phyloP scores from a whole-genome alignment of 35 echinoderm and acorn worm genomes.

The Acanthaster planci region DNA sequence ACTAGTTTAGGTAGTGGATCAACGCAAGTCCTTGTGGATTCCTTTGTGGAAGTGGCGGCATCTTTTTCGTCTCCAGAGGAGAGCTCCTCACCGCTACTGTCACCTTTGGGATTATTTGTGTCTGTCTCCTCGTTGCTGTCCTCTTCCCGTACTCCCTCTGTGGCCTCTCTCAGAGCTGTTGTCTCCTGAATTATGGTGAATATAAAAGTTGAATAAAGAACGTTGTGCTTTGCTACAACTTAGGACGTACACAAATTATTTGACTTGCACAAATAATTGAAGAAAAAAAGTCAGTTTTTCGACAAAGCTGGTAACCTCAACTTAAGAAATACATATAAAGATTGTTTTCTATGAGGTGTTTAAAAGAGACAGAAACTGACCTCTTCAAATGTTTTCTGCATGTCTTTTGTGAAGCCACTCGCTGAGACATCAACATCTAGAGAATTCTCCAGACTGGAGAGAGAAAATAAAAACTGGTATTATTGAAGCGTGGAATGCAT shows the following conservation, averaged over 20 bases:
- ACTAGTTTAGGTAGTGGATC: background rate
- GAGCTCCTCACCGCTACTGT: background rate
- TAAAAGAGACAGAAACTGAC: conserved; percentile 32
- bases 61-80: background rate
- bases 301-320: background rate
- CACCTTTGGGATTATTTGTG: conserved; percentile 1
- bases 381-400: conserved; percentile 66
- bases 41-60: background rate
- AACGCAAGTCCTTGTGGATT: background rate
- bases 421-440: conserved; percentile 91
- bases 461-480: background rate
- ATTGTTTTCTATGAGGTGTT: too few species aligned
- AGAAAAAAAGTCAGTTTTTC: too few species aligned
- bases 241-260: too few species aligned
- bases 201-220: too few species aligned
- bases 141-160: conserved; percentile 35
- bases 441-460: conserved; percentile 60
- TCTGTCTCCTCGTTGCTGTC: conserved; percentile 39
- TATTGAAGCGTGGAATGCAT: too few species aligned
- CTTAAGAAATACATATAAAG: background rate
- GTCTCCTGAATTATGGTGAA: background rate
- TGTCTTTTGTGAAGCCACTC: conserved; percentile 93
- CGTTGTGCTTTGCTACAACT: too few species aligned
- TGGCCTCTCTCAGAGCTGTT: conserved; percentile 4
- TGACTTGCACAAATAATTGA: too few species aligned